Conservation (phyloP, 1,140 invertebrate species). For the Tetragonula clypearis region DNA sequence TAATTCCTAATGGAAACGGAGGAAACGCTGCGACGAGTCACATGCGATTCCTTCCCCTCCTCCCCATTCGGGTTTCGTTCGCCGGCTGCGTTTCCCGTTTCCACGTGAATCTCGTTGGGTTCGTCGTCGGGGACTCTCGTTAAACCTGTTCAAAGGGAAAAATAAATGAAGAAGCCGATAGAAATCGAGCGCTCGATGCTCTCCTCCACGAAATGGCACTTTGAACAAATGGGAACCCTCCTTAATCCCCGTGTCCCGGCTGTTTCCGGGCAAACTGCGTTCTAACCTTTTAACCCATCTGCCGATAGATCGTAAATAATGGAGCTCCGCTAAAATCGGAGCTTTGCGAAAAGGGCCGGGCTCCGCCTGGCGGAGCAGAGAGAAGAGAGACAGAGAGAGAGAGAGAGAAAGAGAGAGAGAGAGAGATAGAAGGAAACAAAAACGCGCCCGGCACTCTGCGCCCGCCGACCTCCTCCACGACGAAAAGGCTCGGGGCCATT, state of each 20-base stretch:
- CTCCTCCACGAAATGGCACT: neutral
- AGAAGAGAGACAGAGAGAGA: no score
- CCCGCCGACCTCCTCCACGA: no score
- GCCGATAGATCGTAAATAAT: slow-evolving; percentile 31
- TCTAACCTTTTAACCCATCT: slow-evolving; percentile 24
- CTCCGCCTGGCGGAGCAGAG: no score
- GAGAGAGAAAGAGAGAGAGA: no score
- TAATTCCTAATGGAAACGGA: neutral
- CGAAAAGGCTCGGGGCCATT: neutral
- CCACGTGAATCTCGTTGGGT: slow-evolving; percentile 4
- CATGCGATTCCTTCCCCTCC: neutral
- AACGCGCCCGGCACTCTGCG: neutral
- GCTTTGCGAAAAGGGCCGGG: neutral
- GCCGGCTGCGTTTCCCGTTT: neutral
- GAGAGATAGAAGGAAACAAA: neutral
- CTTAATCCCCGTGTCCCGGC: slow-evolving; percentile 10
- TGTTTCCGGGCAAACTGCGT: neutral
- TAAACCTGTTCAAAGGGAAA: slow-evolving; percentile 45
- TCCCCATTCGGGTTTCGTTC: no score
- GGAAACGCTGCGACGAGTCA: neutral
- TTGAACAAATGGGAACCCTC: neutral
- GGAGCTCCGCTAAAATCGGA: neutral
- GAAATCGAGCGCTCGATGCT: neutral
- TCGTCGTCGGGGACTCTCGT: slow-evolving; percentile 4
- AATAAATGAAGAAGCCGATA: slow-evolving; percentile 29